These are phyloP conservation scores for Pelecanus crispus DNA, from an alignment of 2,113 vertebrate species.

Conservation along the genomic window DNA sequence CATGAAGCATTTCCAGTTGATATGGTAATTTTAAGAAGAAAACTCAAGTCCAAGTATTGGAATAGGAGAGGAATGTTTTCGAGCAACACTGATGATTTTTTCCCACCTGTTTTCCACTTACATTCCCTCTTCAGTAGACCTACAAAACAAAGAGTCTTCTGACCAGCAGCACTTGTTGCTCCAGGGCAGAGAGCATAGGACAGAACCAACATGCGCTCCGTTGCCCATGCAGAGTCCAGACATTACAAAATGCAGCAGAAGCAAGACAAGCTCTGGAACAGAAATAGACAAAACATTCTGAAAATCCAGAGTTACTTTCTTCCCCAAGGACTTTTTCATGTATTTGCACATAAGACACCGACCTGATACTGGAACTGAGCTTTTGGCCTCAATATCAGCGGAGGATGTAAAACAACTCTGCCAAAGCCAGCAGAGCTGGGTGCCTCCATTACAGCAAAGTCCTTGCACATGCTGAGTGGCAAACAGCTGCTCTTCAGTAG, in stretches of 20 bases:
- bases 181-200: not conserved
- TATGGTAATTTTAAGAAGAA: not conserved
- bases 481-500: not conserved
- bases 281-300: not conserved
- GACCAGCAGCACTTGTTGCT: not conserved
- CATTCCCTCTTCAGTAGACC: not conserved
- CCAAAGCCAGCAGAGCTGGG: not conserved
- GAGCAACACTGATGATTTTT: not conserved
- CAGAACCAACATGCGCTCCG: fast-evolving
- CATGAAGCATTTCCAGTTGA: not conserved
- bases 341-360: not conserved
- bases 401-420: not conserved
- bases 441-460: not conserved
- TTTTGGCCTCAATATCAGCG: not conserved
- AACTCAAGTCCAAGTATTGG: not conserved
- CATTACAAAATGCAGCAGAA: not conserved
- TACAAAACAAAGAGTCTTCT: not conserved
- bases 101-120: not conserved
- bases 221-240: not conserved
- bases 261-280: not conserved
- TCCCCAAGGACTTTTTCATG: not conserved
- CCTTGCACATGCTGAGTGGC: not conserved
- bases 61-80: not conserved
- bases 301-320: not conserved
- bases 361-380: not conserved